These are phyloP conservation scores for Melanotaenia pygmaea DNA, from an alignment of 2,797 vertebrate genomes.

Conservation along the genomic window DNA sequence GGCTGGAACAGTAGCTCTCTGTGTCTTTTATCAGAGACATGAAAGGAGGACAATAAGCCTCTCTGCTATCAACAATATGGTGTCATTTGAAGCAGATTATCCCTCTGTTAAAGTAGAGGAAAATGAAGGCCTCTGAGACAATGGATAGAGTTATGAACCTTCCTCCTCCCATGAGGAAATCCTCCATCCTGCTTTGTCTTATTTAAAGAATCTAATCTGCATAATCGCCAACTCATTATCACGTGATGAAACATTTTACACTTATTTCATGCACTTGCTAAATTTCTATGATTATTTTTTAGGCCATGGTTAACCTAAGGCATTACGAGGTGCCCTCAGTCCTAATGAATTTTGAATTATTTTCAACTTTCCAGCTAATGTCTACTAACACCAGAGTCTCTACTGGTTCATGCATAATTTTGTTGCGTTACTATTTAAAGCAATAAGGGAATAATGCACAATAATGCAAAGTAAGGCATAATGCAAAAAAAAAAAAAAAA, in stretches of 20 bases:
- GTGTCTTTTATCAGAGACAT: constrained; percentile 82
- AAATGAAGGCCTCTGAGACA: constrained; percentile 78
- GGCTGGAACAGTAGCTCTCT: constrained; percentile 79
- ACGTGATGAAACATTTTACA: constrained; percentile 55
- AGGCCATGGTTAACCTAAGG: constrained; percentile 25
- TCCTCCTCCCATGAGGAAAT: constrained; percentile 74
- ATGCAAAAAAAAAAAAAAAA: background rate
- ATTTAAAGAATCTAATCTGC: constrained; percentile 76
- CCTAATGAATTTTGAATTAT: constrained; percentile 37
- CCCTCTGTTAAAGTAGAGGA: constrained; percentile 77
- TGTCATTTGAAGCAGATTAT: constrained; percentile 84
- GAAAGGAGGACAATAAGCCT: constrained; percentile 82
- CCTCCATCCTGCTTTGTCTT: constrained; percentile 69
- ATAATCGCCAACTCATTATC: constrained; percentile 63
- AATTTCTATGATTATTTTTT: constrained; percentile 42
- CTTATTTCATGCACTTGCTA: constrained; percentile 48
- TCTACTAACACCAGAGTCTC: constrained; percentile 22
- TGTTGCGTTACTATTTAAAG: constrained; percentile 12
- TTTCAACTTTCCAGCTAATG: constrained; percentile 51
- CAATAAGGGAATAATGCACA: background rate
- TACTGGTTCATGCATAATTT: constrained; percentile 14
- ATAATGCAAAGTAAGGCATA: background rate
- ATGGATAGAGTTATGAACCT: constrained; percentile 73
- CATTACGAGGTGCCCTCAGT: constrained; percentile 31
- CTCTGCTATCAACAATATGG: constrained; percentile 83